Percentiles rank a stretch among this genome's conserved stretches.
These are phyloP conservation scores for Apteryx owenii DNA, from an alignment of 2,113 vertebrate genomes.

Conservation along the genomic window DNA sequence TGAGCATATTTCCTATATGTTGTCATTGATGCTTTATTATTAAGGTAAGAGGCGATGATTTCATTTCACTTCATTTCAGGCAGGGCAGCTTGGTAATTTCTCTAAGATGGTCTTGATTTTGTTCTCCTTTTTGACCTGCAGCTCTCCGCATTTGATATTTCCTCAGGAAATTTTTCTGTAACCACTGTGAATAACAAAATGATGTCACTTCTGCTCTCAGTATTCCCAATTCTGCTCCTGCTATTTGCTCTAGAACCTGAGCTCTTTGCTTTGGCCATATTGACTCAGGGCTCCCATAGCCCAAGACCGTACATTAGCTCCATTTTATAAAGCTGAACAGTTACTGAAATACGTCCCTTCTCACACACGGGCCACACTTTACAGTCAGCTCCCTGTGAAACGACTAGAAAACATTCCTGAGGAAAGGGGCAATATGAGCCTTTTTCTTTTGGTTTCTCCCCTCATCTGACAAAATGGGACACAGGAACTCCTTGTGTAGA, in stretches of 20 bases:
- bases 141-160: not conserved
- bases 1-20: not conserved
- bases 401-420: not conserved
- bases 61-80: not conserved
- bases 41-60: not conserved
- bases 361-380: not conserved
- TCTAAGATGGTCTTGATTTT: not conserved
- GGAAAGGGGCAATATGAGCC: not conserved
- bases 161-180: not conserved
- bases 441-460: not conserved
- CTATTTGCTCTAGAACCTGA: slow-evolving; percentile 21
- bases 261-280: not conserved
- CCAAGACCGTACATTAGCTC: not conserved
- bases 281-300: not conserved
- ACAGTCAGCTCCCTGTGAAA: not conserved
- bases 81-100: not conserved
- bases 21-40: not conserved
- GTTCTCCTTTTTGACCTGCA: not conserved
- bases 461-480: not conserved
- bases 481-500: not conserved
- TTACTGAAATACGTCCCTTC: not conserved
- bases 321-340: not conserved
- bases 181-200: not conserved
- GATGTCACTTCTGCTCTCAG: not conserved
- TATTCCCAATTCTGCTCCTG: slow-evolving; percentile 3